A percentile compares a stretch with the other conserved stretches of the same genome.
Conservation (phyloP, 2,113 vertebrate species). For the Aegypius monachus region DNA sequence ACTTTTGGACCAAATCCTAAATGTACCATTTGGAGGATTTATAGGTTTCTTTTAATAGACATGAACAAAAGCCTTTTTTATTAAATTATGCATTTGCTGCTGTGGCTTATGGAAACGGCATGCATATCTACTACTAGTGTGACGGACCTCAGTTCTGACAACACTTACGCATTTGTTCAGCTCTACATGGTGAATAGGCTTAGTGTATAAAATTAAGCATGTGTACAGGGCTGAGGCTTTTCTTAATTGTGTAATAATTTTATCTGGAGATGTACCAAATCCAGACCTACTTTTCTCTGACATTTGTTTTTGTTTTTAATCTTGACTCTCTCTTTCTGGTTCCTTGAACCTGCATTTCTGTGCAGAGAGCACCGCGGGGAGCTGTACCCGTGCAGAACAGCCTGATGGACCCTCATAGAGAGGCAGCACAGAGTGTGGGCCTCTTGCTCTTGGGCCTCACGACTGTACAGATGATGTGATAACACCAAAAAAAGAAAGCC, state of each 20-base stretch:
- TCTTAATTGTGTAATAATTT: neutral
- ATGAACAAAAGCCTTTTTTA: slow-evolving; percentile 54
- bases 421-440: neutral
- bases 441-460: neutral
- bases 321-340: neutral
- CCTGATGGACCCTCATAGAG: neutral
- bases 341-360: neutral
- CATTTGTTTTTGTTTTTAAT: neutral
- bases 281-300: neutral
- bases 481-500: neutral
- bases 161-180: slow-evolving; percentile 36
- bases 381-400: neutral
- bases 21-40: slow-evolving; percentile 54
- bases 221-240: neutral
- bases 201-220: slow-evolving; percentile 24
- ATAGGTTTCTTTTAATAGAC: slow-evolving; percentile 50
- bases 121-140: slow-evolving; percentile 23
- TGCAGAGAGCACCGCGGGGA: neutral
- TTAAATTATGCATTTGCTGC: slow-evolving; percentile 47
- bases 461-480: fast-evolving
- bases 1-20: slow-evolving; percentile 51
- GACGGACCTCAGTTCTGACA: slow-evolving; percentile 1
- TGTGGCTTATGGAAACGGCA: slow-evolving; percentile 30
- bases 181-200: neutral
- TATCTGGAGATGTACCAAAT: slow-evolving; percentile 23